Base-by-base conservation (phyloP, 1,140 invertebrate genomes). In the Pseudachorutes palmiensis region DNA sequence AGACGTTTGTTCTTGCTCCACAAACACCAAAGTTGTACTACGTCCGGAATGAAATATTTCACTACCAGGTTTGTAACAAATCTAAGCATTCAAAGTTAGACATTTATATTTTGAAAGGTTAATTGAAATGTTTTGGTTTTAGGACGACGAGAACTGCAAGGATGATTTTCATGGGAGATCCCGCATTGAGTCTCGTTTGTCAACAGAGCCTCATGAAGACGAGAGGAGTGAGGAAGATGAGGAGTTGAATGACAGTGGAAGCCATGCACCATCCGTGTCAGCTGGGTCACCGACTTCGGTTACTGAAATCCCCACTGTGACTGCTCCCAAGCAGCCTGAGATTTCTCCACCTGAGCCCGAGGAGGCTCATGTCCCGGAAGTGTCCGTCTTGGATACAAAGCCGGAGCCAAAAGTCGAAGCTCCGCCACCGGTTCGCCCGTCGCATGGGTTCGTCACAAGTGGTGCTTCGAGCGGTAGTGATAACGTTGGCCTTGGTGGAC, bases 1-100 rank as follows among this genome's bases (percentile, higher is more conserved):
- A 98, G 80, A 97, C 95, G 0, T 98, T 98, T 82, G 93, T 98
- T 16, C 79, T 98, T 76, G 94, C 91, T 58, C 89, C 91, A 41
- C 92, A 96, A 80, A 88, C 89, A 57, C 92, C 93, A 28, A 96
- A 94, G 81, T 94, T 95, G 80, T 98, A 95, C 81, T 98, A 97
- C 77, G 94, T 98, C 24, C 92, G 94, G 77, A 98, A 98, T 81
- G 94, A 98, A 79, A 97, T 98, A 76, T 98, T 98, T 80, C 89
- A 94, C 63, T 98, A 98, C 78, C 94, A 97, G 83, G 91, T 84
- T 70, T 58, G 68, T 12, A 26, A 69, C 32, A 19, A 1, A 28
- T 9, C 62, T 66, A 30, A 33, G 22, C 12, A 51, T 57, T 48
- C 62, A n/a, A n/a, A n/a, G n/a, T n/a, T n/a, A n/a, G n/a, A n/a